Conservation (phyloP, 2,797 vertebrate species). For the Diglossa cyanea region DNA sequence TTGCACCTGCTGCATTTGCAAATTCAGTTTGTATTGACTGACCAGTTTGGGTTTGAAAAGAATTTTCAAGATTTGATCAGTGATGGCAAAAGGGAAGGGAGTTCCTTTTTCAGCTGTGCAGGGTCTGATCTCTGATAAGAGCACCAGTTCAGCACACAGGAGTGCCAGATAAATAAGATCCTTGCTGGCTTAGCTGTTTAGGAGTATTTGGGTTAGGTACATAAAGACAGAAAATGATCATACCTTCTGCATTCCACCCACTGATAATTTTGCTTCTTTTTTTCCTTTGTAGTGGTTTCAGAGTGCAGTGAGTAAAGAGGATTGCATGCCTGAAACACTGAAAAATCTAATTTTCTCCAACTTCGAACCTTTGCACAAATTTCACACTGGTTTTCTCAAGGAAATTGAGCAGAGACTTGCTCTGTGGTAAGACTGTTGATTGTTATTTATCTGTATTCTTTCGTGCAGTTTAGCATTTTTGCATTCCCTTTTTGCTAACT, state of each 20-base stretch:
- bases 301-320: slow-evolving; percentile 84
- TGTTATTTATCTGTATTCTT: not conserved
- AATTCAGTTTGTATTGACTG: not conserved
- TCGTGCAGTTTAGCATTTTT: not conserved
- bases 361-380: slow-evolving; percentile 93
- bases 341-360: slow-evolving; percentile 86
- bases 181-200: not conserved
- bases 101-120: not conserved
- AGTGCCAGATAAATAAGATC: not conserved
- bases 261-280: slow-evolving; percentile 11
- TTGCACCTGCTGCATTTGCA: not conserved
- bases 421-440: slow-evolving; percentile 85
- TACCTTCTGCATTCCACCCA: not conserved
- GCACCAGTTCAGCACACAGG: not conserved
- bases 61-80: not conserved
- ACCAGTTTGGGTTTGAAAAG: not conserved
- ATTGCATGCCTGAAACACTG: slow-evolving; percentile 86
- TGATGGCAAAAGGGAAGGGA: not conserved
- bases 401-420: slow-evolving; percentile 95
- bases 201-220: not conserved
- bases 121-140: not conserved
- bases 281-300: slow-evolving; percentile 86
- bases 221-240: not conserved
- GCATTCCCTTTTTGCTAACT: not conserved
- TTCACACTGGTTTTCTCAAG: slow-evolving; percentile 92